Evolutionary conservation across 2,888 invertebrate genomes (phyloP).

Genomic region (Drosophila anceps): DNA sequence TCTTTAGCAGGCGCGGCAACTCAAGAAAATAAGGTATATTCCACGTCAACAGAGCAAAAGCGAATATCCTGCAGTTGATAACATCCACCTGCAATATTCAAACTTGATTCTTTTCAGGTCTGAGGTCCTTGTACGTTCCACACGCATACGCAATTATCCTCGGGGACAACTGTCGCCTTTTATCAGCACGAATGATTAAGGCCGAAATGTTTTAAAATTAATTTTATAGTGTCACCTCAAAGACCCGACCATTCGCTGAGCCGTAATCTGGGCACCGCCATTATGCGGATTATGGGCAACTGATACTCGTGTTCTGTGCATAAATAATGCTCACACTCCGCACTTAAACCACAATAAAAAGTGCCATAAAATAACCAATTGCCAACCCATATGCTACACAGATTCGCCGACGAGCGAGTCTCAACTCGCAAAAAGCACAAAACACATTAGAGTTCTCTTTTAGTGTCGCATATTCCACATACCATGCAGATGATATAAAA

Average conservation of each 20-base stretch:
- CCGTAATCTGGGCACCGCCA: slow-evolving; percentile 49
- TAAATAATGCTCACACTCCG: slow-evolving; percentile 29
- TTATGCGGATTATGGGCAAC: slow-evolving; percentile 47
- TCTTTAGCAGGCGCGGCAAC: not conserved
- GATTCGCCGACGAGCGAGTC: slow-evolving; percentile 17
- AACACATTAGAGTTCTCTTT: slow-evolving; percentile 19
- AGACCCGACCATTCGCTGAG: slow-evolving; percentile 28
- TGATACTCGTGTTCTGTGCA: slow-evolving; percentile 22
- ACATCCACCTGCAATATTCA: not conserved
- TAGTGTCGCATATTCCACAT: slow-evolving; percentile 29
- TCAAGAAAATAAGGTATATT: not conserved
- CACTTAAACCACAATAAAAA: slow-evolving; percentile 42
- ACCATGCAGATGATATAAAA: slow-evolving; percentile 17
- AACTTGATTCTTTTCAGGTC: not conserved
- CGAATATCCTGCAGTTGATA: not conserved
- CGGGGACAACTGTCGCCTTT: slow-evolving; percentile 74
- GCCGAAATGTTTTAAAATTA: slow-evolving; percentile 72
- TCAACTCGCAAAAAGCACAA: not conserved
- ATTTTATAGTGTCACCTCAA: slow-evolving; percentile 70
- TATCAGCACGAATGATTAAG: slow-evolving; percentile 76
- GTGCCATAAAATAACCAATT: slow-evolving; percentile 47
- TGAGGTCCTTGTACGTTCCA: slow-evolving; percentile 35
- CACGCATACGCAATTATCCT: slow-evolving; percentile 74
- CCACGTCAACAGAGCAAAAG: no score
- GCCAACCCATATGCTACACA: slow-evolving; percentile 44